Percentiles rank a stretch among this genome's conserved stretches.
Conservation (phyloP, 2,888 invertebrate genomes). For the Cephus sareptanus region DNA sequence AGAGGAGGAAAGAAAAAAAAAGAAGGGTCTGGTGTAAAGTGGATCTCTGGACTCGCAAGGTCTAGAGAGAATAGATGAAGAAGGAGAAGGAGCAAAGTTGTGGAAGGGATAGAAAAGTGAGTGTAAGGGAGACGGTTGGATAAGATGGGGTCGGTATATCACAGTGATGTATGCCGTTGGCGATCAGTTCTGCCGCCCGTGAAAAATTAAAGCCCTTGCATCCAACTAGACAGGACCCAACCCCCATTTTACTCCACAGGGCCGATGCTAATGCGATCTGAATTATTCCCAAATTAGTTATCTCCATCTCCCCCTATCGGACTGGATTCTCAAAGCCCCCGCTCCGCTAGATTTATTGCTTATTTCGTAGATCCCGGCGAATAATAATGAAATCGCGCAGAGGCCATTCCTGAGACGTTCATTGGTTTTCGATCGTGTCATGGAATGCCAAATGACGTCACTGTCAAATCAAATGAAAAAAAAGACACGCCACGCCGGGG, state of each 20-base stretch:
- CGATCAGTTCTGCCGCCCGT: conserved; percentile 30
- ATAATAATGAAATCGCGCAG: conserved; percentile 1
- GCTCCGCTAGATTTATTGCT: background rate
- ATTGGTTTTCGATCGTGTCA: background rate
- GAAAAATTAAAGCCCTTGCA: conserved; percentile 32
- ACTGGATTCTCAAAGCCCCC: background rate
- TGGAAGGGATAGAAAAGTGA: conserved; percentile 16
- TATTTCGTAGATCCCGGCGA: conserved; percentile 2
- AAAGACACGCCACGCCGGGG: background rate
- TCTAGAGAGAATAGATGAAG: background rate
- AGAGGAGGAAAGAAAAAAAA: background rate
- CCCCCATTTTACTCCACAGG: conserved; percentile 2
- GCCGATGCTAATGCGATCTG: conserved; percentile 8
- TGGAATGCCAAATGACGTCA: background rate
- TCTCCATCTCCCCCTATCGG: background rate
- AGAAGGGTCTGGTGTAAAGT: background rate
- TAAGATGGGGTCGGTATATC: conserved; percentile 34
- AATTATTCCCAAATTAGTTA: conserved; percentile 7
- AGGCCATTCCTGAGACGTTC: background rate
- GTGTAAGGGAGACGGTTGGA: conserved; percentile 21
- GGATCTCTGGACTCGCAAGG: conserved; percentile 1
- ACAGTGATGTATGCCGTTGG: conserved; percentile 29
- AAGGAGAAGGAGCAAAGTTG: background rate
- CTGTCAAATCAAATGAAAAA: background rate
- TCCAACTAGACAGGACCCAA: conserved; percentile 5